Base-by-base conservation (phyloP, 2,888 invertebrate species). In the Hypsopygia costalis region DNA sequence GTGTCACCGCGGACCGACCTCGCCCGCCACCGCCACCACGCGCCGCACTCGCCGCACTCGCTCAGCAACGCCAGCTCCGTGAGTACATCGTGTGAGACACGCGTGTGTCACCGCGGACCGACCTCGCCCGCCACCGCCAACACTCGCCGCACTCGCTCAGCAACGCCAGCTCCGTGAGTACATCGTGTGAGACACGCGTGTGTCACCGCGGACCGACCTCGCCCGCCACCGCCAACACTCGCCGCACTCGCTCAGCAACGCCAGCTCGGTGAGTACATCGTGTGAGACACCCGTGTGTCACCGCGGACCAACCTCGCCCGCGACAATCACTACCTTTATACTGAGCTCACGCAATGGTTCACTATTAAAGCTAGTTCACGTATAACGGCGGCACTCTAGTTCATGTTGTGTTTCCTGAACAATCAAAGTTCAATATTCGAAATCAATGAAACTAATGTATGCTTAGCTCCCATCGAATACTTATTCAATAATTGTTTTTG, bases 221-320 rank as follows among this genome's bases (percentile, higher is more conserved):
- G 97, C 95, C 42, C 94, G 93, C 47, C 87, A 83, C 58, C 72
- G 89, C 38, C 88, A 81, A 62, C 82, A 83, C 53, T 56, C 78
- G 46, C 71, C 78, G 43, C 66, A 62, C 50, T 79, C 81, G 40
- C 78, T 83, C 69, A 83, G 86, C 73, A 94, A 94, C 72, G 92
- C 92, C 46, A 94, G 42, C 34, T 42, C 37, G 34, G 37, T 42
- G 20, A 29, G 94, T 93, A 1, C 70, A 72, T 40, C 50, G n/a
- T n/a, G n/a, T 72, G 98, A 98, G 81, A 95, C 94, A 59, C 95
- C 97, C 1, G 95, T 94, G 9, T 95, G 93, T 64, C 81, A 89
- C 68, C 85, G 51, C 80, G 87, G 85, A 97, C 95, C 10, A 97
- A 97, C 81, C 90, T 98, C 58, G 97, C 95, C 42, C 94, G 93